These are phyloP conservation scores for Drosophila villosipedis DNA, from an alignment of 2,888 invertebrate genomes.

Conservation along the genomic window DNA sequence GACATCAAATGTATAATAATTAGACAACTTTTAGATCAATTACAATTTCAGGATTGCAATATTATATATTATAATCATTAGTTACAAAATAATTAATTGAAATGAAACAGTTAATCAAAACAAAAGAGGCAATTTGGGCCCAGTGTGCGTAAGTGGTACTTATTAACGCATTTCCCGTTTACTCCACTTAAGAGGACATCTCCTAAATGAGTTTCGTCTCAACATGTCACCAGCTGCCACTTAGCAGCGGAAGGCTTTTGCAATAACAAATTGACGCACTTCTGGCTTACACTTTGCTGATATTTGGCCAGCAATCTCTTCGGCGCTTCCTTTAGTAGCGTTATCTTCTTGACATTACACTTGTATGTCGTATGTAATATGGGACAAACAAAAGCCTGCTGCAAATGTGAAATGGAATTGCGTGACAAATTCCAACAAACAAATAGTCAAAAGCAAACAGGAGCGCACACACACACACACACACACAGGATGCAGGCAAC, in stretches of 20 bases:
- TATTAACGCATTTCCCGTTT: neutral
- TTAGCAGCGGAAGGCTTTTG: neutral
- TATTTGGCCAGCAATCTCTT: conserved; percentile 11
- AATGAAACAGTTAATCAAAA: neutral
- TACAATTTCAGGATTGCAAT: too few species aligned
- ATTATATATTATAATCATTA: neutral
- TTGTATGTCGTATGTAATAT: conserved; percentile 13
- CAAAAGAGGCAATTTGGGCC: neutral
- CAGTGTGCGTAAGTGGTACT: neutral
- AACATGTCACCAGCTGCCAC: conserved; percentile 4
- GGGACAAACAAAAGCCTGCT: conserved; percentile 28
- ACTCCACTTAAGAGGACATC: neutral
- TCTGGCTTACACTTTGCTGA: conserved; percentile 7
- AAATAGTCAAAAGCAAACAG: conserved; percentile 9
- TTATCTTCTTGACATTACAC: conserved; percentile 5
- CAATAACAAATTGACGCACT: conserved; percentile 25
- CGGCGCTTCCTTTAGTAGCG: neutral
- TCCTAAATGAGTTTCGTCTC: neutral
- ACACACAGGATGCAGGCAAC: neutral
- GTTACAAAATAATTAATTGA: neutral
- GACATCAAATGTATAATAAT: too few species aligned
- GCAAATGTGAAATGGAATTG: conserved; percentile 47
- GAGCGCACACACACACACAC: neutral
- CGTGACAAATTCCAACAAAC: conserved; percentile 45
- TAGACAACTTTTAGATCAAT: neutral